Conservation (phyloP, 2,797 vertebrate species). For the Channa striata region DNA sequence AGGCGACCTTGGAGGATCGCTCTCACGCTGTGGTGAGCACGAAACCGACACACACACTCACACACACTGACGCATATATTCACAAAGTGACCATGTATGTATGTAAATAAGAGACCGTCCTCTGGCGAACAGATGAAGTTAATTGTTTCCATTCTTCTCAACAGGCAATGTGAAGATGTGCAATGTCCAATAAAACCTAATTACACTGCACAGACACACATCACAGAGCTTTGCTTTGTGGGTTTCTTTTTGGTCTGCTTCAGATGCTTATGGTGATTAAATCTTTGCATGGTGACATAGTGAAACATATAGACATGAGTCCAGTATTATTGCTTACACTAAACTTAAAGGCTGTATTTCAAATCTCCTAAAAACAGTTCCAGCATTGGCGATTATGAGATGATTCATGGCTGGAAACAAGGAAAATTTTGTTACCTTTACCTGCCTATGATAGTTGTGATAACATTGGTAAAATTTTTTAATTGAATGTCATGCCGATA, state of each 20-base stretch:
- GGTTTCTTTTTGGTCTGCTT: not conserved
- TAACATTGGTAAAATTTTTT: too few relatives aligned
- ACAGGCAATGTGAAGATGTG: constrained; percentile 4
- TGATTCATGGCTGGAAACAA: too few relatives aligned
- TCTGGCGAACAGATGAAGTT: constrained; percentile 65
- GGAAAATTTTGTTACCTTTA: too few relatives aligned
- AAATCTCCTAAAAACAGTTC: too few relatives aligned
- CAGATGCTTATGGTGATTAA: too few relatives aligned
- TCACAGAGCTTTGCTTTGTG: not conserved
- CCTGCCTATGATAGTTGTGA: too few relatives aligned
- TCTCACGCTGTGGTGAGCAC: constrained; percentile 17
- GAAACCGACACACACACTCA: constrained; percentile 17
- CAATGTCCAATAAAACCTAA: constrained; percentile 35
- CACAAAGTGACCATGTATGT: constrained; percentile 24
- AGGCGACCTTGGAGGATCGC: constrained; percentile 39
- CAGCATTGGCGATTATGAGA: too few relatives aligned
- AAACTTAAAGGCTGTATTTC: too few relatives aligned
- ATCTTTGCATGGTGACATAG: too few relatives aligned
- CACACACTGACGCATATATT: constrained; percentile 8
- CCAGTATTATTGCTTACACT: too few relatives aligned
- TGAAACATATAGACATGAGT: too few relatives aligned
- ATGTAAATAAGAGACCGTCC: constrained; percentile 66
- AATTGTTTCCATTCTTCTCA: constrained; percentile 68
- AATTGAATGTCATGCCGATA: too few relatives aligned
- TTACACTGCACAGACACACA: constrained; percentile 34